Evolutionary conservation across 92 coral and sea anemone genomes (phyloP).

Genomic region (Umimayanthus kanabou): DNA sequence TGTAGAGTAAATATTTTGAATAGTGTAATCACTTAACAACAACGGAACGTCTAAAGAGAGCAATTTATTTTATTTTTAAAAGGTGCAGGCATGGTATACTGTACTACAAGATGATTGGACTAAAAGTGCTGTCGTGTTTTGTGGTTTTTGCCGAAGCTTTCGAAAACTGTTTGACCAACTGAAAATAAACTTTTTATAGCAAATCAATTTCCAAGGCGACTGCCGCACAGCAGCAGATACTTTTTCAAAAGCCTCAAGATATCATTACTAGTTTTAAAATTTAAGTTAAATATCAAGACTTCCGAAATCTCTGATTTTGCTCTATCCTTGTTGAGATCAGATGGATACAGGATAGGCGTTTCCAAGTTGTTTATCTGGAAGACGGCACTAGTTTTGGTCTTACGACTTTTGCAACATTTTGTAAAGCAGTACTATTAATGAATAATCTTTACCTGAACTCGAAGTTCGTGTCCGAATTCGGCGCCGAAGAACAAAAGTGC

Average conservation of each 20-base stretch:
- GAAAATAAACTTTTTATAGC: neutral
- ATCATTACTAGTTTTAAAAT: too few species aligned
- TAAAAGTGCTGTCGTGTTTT: neutral
- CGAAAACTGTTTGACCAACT: too few species aligned
- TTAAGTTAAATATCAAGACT: too few species aligned
- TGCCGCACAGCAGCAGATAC: neutral
- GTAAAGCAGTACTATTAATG: neutral
- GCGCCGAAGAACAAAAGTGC: neutral
- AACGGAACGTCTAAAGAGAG: neutral
- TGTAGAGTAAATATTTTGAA: neutral
- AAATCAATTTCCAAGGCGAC: neutral
- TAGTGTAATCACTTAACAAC: neutral
- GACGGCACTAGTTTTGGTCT: too few species aligned
- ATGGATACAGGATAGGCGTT: too few species aligned
- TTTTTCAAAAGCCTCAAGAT: neutral
- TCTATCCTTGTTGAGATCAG: too few species aligned
- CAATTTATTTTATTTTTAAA: too few species aligned
- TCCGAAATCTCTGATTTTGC: too few species aligned
- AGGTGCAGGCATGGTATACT: too few species aligned
- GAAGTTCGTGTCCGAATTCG: neutral
- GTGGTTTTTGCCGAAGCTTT: neutral
- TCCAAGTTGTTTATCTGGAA: too few species aligned
- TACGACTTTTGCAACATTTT: too few species aligned
- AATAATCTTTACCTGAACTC: constrained; percentile 15
- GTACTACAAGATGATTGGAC: too few species aligned